Evolutionary conservation across 2,113 vertebrate genomes (phyloP).

Genomic region (Alethe castanea): DNA sequence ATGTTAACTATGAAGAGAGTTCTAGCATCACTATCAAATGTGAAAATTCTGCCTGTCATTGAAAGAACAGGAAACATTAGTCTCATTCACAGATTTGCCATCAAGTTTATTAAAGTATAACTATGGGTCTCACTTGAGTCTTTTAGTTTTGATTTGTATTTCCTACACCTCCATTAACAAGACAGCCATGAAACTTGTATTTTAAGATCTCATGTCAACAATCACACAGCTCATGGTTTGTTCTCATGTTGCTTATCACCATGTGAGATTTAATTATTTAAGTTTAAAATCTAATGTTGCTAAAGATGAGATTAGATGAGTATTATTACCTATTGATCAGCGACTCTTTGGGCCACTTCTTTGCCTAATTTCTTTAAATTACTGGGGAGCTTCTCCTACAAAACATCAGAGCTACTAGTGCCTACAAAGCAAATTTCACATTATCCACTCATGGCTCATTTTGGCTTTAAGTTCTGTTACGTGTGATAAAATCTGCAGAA

Average conservation of each 20-base stretch:
- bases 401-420: not conserved
- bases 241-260: not conserved
- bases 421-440: not conserved
- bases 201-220: not conserved
- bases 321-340: accelerated
- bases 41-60: not conserved
- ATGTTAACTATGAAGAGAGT: not conserved
- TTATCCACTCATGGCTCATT: not conserved
- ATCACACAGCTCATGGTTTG: not conserved
- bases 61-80: not conserved
- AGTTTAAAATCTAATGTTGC: not conserved
- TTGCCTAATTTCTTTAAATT: not conserved
- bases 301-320: not conserved
- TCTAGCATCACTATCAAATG: not conserved
- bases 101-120: not conserved
- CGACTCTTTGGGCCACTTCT: not conserved
- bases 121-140: not conserved
- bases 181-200: not conserved
- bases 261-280: not conserved
- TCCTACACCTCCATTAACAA: not conserved
- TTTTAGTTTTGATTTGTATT: not conserved
- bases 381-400: not conserved
- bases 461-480: not conserved
- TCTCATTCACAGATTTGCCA: not conserved
- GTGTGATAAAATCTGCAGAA: conserved; percentile 45